Evolutionary conservation across 1,140 invertebrate species (phyloP).

Genomic region (Diorhabda carinulata): DNA sequence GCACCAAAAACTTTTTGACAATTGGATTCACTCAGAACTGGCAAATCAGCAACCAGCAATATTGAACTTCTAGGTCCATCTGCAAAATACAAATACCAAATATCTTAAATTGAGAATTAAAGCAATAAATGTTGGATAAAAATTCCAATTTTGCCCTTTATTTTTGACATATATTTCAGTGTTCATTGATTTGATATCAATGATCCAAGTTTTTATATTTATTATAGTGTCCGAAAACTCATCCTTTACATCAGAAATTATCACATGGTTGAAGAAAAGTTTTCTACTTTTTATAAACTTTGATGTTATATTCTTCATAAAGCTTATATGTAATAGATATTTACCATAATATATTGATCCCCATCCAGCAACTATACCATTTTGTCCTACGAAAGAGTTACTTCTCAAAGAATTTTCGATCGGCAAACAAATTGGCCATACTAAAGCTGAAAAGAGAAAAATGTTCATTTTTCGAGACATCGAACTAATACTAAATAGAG

Average conservation of each 20-base stretch:
- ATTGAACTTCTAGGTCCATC: constrained; percentile 60
- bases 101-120: too few relatives aligned
- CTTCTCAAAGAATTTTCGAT: constrained; percentile 49
- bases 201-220: too few relatives aligned
- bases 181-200: too few relatives aligned
- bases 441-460: constrained; percentile 52
- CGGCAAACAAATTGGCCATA: constrained; percentile 75
- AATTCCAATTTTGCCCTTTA: too few relatives aligned
- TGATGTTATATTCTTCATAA: too few relatives aligned
- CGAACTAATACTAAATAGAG: too few relatives aligned
- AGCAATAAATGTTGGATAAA: too few relatives aligned
- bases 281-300: too few relatives aligned
- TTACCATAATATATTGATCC: constrained; percentile 62
- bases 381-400: constrained; percentile 50
- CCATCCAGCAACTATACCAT: constrained; percentile 73
- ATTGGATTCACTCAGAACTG: constrained; percentile 58
- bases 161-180: too few relatives aligned
- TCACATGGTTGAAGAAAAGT: too few relatives aligned
- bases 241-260: too few relatives aligned
- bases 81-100: constrained; percentile 36
- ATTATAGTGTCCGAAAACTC: too few relatives aligned
- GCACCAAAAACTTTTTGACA: constrained; percentile 60
- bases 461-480: background rate
- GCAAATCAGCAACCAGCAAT: constrained; percentile 69
- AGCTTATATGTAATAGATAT: constrained; percentile 31